Evolutionary conservation across 2,888 invertebrate genomes (phyloP).

Genomic region (Lithophane semibrunnea): DNA sequence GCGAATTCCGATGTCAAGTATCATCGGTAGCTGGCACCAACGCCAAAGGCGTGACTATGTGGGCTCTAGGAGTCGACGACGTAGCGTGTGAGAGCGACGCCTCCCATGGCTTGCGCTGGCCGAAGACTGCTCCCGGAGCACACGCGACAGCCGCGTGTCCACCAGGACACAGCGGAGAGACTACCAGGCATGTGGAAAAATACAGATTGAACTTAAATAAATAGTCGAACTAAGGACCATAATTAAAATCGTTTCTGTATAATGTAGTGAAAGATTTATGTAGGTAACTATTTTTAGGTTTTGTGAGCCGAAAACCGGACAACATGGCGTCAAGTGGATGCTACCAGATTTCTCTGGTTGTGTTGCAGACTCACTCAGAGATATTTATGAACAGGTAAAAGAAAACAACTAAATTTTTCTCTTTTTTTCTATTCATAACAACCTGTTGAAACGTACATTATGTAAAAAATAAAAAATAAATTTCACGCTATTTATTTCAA

Average conservation of each 20-base stretch:
- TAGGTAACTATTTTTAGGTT: constrained; percentile 74
- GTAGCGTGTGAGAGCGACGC: constrained; percentile 89
- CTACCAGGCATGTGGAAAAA: constrained; percentile 75
- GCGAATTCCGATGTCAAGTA: constrained; percentile 94
- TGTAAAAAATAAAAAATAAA: no score
- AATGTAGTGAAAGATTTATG: not conserved
- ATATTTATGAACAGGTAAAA: constrained; percentile 91
- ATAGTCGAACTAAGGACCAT: not conserved
- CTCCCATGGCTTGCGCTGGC: constrained; percentile 89
- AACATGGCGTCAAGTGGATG: constrained; percentile 93
- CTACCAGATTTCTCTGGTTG: constrained; percentile 94
- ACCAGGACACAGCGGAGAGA: constrained; percentile 88
- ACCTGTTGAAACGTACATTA: not conserved
- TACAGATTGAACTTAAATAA: not conserved
- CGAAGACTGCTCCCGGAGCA: constrained; percentile 94
- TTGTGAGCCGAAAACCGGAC: constrained; percentile 86
- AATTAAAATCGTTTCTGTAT: not conserved
- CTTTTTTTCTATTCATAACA: not conserved
- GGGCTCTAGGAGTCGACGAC: constrained; percentile 91
- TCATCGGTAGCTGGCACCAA: constrained; percentile 88
- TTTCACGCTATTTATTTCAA: no score
- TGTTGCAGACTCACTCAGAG: constrained; percentile 91
- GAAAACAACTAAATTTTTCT: not conserved
- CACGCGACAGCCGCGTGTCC: constrained; percentile 90
- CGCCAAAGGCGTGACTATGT: constrained; percentile 91